Percentiles rank a stretch among this genome's conserved stretches.
These are phyloP conservation scores for Apis laboriosa DNA, from an alignment of 1,140 invertebrate genomes.

Conservation along the genomic window DNA sequence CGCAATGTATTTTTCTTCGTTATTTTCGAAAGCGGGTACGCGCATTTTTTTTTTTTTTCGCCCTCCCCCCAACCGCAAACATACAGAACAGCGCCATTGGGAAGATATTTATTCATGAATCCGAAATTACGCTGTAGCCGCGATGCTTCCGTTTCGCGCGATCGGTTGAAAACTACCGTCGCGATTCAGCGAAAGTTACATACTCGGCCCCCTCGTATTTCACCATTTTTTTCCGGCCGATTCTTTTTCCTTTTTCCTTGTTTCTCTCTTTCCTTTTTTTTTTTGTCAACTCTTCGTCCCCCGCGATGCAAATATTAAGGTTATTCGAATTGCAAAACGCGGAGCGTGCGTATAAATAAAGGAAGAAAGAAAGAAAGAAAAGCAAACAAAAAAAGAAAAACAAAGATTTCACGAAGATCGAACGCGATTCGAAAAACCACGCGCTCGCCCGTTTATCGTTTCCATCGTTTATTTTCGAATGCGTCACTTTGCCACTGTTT, in stretches of 20 bases:
- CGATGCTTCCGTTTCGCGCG: conserved; percentile 50
- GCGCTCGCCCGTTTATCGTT: background rate
- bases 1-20: conserved; percentile 15
- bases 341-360: conserved; percentile 14
- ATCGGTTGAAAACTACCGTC: conserved; percentile 27
- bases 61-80: background rate
- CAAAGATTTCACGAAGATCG: conserved; percentile 11
- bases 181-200: conserved; percentile 36
- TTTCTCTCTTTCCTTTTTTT: conserved; percentile 4
- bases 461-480: conserved; percentile 8
- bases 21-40: background rate
- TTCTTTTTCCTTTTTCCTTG: background rate
- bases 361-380: too few species aligned
- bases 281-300: background rate
- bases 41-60: background rate
- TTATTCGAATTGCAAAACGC: conserved; percentile 57
- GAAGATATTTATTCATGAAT: conserved; percentile 66
- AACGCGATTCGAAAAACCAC: background rate
- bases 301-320: conserved; percentile 50
- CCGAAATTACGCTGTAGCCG: conserved; percentile 56
- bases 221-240: conserved; percentile 1
- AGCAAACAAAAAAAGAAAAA: background rate
- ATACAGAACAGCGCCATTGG: conserved; percentile 2
- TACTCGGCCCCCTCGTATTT: conserved; percentile 23
- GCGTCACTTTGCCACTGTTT: background rate